phyloP scores from a whole-genome alignment of 2,888 invertebrate species.

The Eupithecia dodoneata region DNA sequence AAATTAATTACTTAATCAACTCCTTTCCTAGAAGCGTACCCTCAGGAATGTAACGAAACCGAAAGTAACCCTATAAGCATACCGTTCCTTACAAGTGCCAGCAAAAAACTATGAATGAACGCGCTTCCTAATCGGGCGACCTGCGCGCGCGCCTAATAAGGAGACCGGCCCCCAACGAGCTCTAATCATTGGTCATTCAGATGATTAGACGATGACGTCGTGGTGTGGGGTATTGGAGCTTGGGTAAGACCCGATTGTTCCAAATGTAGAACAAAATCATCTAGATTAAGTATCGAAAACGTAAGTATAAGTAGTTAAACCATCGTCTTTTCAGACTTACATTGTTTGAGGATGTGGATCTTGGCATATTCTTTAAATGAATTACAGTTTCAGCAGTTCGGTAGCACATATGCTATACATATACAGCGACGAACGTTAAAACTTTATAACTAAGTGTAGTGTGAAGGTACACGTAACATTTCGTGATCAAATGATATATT shows the following conservation, averaged over 20 bases:
- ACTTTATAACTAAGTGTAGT: too few species aligned
- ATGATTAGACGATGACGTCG: slow-evolving; percentile 27
- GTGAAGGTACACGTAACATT: too few species aligned
- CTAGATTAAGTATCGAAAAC: too few species aligned
- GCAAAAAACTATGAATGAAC: slow-evolving; percentile 61
- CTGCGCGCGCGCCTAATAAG: slow-evolving; percentile 56
- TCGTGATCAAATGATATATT: too few species aligned
- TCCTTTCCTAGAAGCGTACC: slow-evolving; percentile 12
- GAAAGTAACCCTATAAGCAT: slow-evolving; percentile 41
- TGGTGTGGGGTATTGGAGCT: not conserved
- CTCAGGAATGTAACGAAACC: slow-evolving; percentile 42
- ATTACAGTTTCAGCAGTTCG: too few species aligned
- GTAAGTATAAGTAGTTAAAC: too few species aligned
- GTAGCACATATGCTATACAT: too few species aligned
- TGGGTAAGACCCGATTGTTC: not conserved
- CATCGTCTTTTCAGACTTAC: too few species aligned
- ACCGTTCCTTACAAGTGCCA: slow-evolving; percentile 21
- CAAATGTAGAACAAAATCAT: not conserved
- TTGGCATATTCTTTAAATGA: too few species aligned
- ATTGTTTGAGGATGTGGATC: too few species aligned
- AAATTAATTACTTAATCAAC: not conserved
- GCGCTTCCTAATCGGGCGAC: slow-evolving; percentile 42
- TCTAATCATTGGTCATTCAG: slow-evolving; percentile 38
- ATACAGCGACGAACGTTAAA: too few species aligned
- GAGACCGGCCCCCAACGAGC: slow-evolving; percentile 34